These are phyloP conservation scores for Drosophila azteca DNA, from an alignment of 1,140 invertebrate species.

Conservation along the genomic window DNA sequence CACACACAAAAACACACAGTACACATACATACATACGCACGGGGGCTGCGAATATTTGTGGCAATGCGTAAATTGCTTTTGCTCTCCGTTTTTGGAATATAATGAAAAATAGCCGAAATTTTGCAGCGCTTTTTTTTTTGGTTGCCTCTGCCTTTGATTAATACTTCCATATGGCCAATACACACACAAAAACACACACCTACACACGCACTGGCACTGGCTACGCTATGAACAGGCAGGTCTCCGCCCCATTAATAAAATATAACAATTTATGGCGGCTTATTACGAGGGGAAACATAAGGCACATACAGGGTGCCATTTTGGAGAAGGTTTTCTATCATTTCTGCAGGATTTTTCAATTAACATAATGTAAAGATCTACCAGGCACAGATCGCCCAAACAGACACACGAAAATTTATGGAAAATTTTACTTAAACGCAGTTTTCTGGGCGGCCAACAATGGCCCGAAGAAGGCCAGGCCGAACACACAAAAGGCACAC, in stretches of 20 bases:
- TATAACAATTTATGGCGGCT: constrained; percentile 79
- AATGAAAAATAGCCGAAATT: constrained; percentile 79
- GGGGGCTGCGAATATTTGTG: constrained; percentile 48
- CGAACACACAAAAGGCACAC: constrained; percentile 54
- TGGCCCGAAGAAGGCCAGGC: constrained; percentile 43
- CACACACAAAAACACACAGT: not conserved
- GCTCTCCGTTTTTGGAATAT: constrained; percentile 20
- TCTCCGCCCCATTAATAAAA: constrained; percentile 65
- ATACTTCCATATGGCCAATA: constrained; percentile 66
- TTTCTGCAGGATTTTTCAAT: not conserved
- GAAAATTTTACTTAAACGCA: constrained; percentile 80
- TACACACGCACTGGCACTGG: constrained; percentile 21
- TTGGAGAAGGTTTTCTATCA: too few species aligned
- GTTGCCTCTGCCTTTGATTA: constrained; percentile 58
- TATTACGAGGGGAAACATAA: constrained; percentile 58
- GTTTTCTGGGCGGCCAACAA: constrained; percentile 72
- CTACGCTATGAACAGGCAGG: constrained; percentile 49
- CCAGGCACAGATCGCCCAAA: constrained; percentile 6
- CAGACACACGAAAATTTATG: constrained; percentile 52
- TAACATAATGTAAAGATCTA: not conserved
- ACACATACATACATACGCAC: not conserved
- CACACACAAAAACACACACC: not conserved
- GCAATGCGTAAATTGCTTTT: constrained; percentile 73
- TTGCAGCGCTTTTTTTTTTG: constrained; percentile 61
- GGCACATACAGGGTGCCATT: constrained; percentile 47